phyloP scores from a whole-genome alignment of 1,140 invertebrate genomes.

The Micrasema longulum region DNA sequence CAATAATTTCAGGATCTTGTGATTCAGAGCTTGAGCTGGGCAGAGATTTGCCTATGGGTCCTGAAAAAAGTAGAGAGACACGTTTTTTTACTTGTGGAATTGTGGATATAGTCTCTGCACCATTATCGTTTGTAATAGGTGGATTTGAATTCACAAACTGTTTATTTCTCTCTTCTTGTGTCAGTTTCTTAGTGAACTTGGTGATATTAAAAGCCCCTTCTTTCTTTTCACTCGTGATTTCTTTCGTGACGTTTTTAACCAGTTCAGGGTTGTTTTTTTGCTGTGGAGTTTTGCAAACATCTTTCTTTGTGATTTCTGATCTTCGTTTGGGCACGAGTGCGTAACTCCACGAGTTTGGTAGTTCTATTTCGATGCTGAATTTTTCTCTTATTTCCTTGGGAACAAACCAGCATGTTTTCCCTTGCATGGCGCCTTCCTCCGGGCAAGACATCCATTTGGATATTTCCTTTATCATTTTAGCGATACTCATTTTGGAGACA shows the following conservation, averaged over 20 bases:
- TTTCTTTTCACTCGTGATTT: slow-evolving; percentile 58
- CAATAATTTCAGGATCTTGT: background rate
- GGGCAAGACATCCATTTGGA: slow-evolving; percentile 71
- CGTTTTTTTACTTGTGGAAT: slow-evolving; percentile 37
- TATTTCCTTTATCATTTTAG: slow-evolving; percentile 71
- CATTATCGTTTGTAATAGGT: background rate
- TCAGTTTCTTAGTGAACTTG: slow-evolving; percentile 67
- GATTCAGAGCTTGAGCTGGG: slow-evolving; percentile 22
- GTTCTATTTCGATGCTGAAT: slow-evolving; percentile 67
- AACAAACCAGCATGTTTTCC: slow-evolving; percentile 78
- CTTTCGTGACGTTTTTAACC: slow-evolving; percentile 56
- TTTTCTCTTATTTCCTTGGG: slow-evolving; percentile 69
- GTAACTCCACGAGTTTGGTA: slow-evolving; percentile 72
- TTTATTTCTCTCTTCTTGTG: slow-evolving; percentile 65
- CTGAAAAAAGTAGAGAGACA: slow-evolving; percentile 42
- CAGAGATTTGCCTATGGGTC: slow-evolving; percentile 42
- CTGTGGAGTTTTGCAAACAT: slow-evolving; percentile 25
- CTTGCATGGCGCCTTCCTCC: slow-evolving; percentile 69
- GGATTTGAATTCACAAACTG: slow-evolving; percentile 56
- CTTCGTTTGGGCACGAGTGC: slow-evolving; percentile 61
- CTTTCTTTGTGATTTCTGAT: slow-evolving; percentile 45
- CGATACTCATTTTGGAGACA: slow-evolving; percentile 66
- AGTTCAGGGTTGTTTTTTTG: slow-evolving; percentile 51
- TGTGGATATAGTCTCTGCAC: background rate
- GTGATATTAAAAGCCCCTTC: slow-evolving; percentile 63